Evolutionary conservation across 2,113 vertebrate species (phyloP).

Genomic region (Excalfactoria chinensis): DNA sequence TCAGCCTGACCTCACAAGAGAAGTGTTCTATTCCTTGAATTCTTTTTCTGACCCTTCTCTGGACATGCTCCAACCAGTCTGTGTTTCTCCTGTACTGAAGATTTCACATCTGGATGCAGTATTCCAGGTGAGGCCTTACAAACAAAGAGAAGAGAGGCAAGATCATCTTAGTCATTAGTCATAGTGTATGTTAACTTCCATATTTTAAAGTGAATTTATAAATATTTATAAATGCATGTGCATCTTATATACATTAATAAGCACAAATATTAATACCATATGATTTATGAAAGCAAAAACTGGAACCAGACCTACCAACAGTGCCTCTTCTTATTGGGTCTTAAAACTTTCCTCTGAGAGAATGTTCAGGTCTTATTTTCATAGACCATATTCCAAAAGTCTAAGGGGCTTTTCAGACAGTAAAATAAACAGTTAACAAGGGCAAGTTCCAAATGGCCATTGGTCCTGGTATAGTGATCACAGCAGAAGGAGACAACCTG

Average conservation of each 20-base stretch:
- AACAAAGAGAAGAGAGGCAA: no score
- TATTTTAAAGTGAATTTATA: background rate
- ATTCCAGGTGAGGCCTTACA: no score
- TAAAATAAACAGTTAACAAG: background rate
- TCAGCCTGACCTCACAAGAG: no score
- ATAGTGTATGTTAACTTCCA: background rate
- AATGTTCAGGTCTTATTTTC: background rate
- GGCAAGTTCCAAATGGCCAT: background rate
- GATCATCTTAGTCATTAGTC: no score
- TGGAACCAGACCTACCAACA: background rate
- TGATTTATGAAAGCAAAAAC: background rate
- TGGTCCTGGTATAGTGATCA: rapidly evolving
- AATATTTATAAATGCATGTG: background rate
- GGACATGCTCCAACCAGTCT: no score
- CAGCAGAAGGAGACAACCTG: background rate
- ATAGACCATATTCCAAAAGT: background rate
- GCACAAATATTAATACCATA: background rate
- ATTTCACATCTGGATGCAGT: no score
- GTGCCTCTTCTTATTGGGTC: background rate
- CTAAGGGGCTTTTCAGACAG: background rate
- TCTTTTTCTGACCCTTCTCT: no score
- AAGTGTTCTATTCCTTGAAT: no score
- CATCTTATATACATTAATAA: background rate
- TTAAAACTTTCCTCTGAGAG: background rate
- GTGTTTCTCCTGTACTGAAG: no score